phyloP scores from a whole-genome alignment of 1,140 invertebrate genomes.

The Monochamus saltuarius region DNA sequence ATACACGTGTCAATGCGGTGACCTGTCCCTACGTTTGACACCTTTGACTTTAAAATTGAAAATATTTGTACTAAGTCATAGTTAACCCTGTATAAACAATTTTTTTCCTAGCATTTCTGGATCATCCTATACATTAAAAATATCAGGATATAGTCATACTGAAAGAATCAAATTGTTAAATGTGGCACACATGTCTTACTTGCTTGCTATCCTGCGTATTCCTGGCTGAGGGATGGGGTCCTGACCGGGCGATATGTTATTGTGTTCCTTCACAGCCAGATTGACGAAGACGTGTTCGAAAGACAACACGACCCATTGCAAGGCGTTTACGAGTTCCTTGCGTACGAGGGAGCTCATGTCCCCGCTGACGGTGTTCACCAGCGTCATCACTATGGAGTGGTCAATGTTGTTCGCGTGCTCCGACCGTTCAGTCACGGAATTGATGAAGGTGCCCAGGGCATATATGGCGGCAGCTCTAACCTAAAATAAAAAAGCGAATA shows the following conservation, averaged over 20 bases:
- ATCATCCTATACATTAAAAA: too few relatives aligned
- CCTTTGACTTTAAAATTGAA: too few relatives aligned
- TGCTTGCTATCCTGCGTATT: slow-evolving; percentile 35
- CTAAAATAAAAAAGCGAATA: slow-evolving; percentile 52
- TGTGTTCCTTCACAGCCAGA: slow-evolving; percentile 70
- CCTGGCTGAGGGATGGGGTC: slow-evolving; percentile 20
- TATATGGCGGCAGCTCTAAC: slow-evolving; percentile 88
- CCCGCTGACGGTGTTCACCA: slow-evolving; percentile 73
- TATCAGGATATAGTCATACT: too few relatives aligned
- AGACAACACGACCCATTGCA: slow-evolving; percentile 87
- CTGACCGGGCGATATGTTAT: slow-evolving; percentile 50
- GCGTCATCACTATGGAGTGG: slow-evolving; percentile 83
- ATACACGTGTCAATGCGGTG: too few relatives aligned
- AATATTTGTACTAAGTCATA: too few relatives aligned
- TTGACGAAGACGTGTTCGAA: slow-evolving; percentile 89
- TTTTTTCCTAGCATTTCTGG: too few relatives aligned
- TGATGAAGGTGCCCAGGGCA: slow-evolving; percentile 92
- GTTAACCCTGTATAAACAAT: too few relatives aligned
- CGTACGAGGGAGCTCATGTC: slow-evolving; percentile 90
- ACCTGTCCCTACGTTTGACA: too few relatives aligned
- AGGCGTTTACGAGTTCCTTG: slow-evolving; percentile 74
- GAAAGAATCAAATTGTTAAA: too few relatives aligned
- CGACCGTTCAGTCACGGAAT: slow-evolving; percentile 74
- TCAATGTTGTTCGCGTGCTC: slow-evolving; percentile 92
- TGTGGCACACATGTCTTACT: slow-evolving; percentile 8